Evolutionary conservation across 2,113 vertebrate species (phyloP).

Genomic region (Vulpes lagopus): DNA sequence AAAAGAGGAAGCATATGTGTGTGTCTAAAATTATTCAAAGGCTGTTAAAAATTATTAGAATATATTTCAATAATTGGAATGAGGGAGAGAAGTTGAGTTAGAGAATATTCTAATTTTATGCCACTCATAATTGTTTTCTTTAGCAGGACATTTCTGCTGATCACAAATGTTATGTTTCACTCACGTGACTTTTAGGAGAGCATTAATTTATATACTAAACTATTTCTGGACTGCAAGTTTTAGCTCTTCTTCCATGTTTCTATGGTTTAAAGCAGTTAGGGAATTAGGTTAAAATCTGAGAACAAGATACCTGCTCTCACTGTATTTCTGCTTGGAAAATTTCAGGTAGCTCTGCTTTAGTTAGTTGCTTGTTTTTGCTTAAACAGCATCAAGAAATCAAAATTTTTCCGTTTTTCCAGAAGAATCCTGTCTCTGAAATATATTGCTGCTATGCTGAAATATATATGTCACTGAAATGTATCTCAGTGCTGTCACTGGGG

Average conservation of each 20-base stretch:
- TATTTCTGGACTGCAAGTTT: neutral
- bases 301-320: neutral
- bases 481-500: neutral
- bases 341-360: neutral
- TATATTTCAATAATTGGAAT: conserved; percentile 17
- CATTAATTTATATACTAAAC: neutral
- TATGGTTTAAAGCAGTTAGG: conserved; percentile 5
- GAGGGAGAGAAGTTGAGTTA: neutral
- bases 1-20: neutral
- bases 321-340: conserved; percentile 7
- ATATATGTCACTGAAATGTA: neutral
- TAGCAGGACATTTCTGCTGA: neutral
- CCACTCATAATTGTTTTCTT: neutral
- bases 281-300: neutral
- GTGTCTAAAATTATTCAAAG: conserved; percentile 5
- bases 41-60: conserved; percentile 3
- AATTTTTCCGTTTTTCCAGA: neutral
- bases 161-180: neutral
- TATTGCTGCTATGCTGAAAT: neutral
- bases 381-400: neutral
- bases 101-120: neutral
- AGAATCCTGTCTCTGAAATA: conserved; percentile 1
- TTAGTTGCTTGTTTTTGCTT: conserved; percentile 4
- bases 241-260: neutral
- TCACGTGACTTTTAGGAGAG: neutral